phyloP scores from a whole-genome alignment of 2,888 invertebrate species.

The Chloroclysta siterata region DNA sequence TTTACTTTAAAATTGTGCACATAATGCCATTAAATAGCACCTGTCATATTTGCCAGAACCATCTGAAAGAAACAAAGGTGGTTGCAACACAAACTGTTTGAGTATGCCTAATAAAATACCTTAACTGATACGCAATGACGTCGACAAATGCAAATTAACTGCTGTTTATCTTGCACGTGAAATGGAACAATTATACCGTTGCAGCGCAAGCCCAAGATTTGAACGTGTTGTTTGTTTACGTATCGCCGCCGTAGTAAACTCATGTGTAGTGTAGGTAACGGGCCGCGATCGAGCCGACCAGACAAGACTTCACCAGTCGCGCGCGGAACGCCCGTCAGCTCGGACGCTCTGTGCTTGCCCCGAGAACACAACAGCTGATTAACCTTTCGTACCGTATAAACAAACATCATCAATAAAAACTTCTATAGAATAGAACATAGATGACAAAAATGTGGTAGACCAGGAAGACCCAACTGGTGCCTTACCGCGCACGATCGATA shows the following conservation, averaged over 20 bases:
- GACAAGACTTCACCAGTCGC: constrained; percentile 63
- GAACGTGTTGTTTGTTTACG: constrained; percentile 77
- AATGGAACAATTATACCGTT: constrained; percentile 43
- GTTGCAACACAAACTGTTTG: constrained; percentile 12
- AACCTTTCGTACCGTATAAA: constrained; percentile 53
- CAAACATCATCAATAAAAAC: constrained; percentile 57
- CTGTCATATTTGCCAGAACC: not conserved
- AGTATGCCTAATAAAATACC: constrained; percentile 10
- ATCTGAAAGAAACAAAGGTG: not conserved
- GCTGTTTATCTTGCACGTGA: constrained; percentile 34
- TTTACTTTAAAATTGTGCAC: constrained; percentile 1
- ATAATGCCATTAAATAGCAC: not conserved
- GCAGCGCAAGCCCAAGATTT: constrained; percentile 46
- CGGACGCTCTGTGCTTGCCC: constrained; percentile 55
- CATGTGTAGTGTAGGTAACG: constrained; percentile 78
- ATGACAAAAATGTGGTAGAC: constrained; percentile 42
- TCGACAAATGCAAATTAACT: constrained; percentile 25
- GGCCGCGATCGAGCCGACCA: constrained; percentile 53
- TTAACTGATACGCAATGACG: constrained; percentile 19
- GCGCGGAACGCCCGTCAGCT: constrained; percentile 70
- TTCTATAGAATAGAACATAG: constrained; percentile 35
- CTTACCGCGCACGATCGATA: constrained; percentile 69
- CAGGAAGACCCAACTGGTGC: constrained; percentile 45
- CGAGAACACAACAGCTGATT: constrained; percentile 70
- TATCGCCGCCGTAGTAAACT: constrained; percentile 71